Evolutionary conservation across 2,113 vertebrate species (phyloP), one percentile per base, ranked within the genome.

Genomic region (Laterallus jamaicensis): DNA sequence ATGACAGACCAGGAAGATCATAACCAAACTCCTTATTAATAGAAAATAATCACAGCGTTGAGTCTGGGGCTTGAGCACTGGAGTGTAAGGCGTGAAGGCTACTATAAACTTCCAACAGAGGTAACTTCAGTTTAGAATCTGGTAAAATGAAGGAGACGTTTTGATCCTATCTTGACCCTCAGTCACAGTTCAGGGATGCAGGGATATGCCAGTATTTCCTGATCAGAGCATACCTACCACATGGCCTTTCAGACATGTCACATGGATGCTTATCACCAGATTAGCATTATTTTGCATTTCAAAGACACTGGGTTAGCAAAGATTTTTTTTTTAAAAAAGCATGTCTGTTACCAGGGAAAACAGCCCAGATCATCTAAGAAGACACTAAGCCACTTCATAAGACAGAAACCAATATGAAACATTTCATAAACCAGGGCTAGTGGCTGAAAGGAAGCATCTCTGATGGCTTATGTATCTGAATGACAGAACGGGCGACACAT

Each of bases 141-240:
- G 22, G 37, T 70, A 17, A 14, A 66, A 55, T 16, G 21, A 95
- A 78, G 18, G 78, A 26, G 2, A 56, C 2, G 15, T 22, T 89
- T 73, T 29, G 25, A 59, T 79, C 3, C 0, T 32, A 54, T 40
- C 29, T 77, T 32, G 24, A 63, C 37, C 28, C 24, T 80, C 67
- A 32, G 31, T 54, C 28, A 21, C 10, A 55, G 21, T 19, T 12
- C n/a, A 9, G 21, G n/a, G 15, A 37, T 40, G 28, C 25, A 76
- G 12, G 35, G 32, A 42, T 42, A 75, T 1, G 6, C 26, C 26
- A 42, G 15, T 19, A 74, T 70, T 91, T 94, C 93, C 82, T 59
- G 44, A 58, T 0, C 20, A 47, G 6, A 82, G 28, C 0, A 0
- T 26, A 74, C n/a, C 29, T 39, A 29, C 14, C 20, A 49, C 1